phyloP scores from a whole-genome alignment of 1,140 invertebrate genomes.

The Pachyrhynchus sulphureomaculatus region DNA sequence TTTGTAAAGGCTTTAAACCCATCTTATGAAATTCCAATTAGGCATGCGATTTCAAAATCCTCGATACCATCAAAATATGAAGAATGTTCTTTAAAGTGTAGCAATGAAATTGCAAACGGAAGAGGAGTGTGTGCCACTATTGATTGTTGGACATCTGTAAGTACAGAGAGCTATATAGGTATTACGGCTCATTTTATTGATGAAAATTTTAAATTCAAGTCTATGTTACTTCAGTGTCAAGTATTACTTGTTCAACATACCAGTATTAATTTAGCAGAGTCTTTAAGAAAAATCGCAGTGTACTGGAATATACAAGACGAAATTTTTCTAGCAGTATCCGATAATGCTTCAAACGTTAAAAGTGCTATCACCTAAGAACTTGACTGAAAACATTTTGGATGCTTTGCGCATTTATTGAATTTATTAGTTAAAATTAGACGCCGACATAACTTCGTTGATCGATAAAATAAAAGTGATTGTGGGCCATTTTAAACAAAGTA shows the following conservation, averaged over 20 bases:
- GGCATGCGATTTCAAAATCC: conserved; percentile 25
- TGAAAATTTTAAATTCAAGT: conserved; percentile 21
- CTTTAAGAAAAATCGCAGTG: conserved; percentile 26
- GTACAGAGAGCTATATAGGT: conserved; percentile 27
- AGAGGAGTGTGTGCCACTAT: conserved; percentile 30
- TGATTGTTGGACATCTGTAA: conserved; percentile 36
- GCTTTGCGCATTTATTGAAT: conserved; percentile 36
- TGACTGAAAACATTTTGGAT: conserved; percentile 31
- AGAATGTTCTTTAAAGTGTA: background rate
- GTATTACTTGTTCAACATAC: background rate
- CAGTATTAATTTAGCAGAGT: conserved; percentile 18
- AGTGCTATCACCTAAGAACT: conserved; percentile 20
- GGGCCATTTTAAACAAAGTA: conserved; percentile 39
- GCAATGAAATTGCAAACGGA: background rate
- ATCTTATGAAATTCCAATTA: conserved; percentile 28
- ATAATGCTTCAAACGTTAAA: conserved; percentile 34
- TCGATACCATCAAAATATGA: conserved; percentile 29
- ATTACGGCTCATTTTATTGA: conserved; percentile 37
- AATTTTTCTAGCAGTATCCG: conserved; percentile 26
- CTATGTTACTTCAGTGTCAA: conserved; percentile 14
- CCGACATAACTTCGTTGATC: conserved; percentile 16
- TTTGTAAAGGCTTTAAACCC: conserved; percentile 24
- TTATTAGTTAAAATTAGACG: conserved; percentile 37
- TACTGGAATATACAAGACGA: conserved; percentile 31
- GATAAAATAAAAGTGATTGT: conserved; percentile 44